Base-by-base conservation (phyloP, 2,888 invertebrate genomes). In the Leptogaster cylindrica region DNA sequence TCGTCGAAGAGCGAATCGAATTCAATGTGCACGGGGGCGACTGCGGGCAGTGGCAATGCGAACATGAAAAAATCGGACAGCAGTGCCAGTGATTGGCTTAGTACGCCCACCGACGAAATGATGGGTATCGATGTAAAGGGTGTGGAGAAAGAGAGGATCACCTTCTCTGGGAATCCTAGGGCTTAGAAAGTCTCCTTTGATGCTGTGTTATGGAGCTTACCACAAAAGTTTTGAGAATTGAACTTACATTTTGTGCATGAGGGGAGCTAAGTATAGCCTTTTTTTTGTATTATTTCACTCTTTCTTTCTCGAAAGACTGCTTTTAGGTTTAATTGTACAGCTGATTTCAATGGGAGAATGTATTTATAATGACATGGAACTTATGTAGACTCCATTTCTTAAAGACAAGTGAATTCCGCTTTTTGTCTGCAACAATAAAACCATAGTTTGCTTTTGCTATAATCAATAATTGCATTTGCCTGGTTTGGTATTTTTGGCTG, bases 51-150 rank as follows among this genome's bases (percentile, higher is more conserved):
- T 10, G 66, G 52, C 10, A 58, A 63, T 25, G 51, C 41, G n/a
- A 71, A 71, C 33, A 72, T 74, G 27, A 74, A 73, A 55, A 75
- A 75, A 69, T 75, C 75, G 3, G 74, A 75, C 69, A 75, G 75
- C 61, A 74, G 68, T 66, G 73, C 73, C 27, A 73, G 73, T 31
- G 74, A 75, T 71, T 75, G 74, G 74, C 55, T 75, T 18, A 74
- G 74, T 61, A 73, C 75, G n/a, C 75, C 75, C 23, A 75, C 74
- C 10, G 75, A 75, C 51, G 75, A 75, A 55, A 72, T 74, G 65
- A 69, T 75, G 28, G 74, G 73, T 41, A 75, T 75, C 51, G 74
- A 75, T 70, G 74, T 75, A 12, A 70, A 71, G 39, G 75, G 75
- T 12, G 65, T 74, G 7, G 74, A 75, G 67, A 73, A 73, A 65